Evolutionary conservation across 1,140 invertebrate genomes (phyloP), one percentile per base, ranked within the genome.

Genomic region (Nebria ingens): DNA sequence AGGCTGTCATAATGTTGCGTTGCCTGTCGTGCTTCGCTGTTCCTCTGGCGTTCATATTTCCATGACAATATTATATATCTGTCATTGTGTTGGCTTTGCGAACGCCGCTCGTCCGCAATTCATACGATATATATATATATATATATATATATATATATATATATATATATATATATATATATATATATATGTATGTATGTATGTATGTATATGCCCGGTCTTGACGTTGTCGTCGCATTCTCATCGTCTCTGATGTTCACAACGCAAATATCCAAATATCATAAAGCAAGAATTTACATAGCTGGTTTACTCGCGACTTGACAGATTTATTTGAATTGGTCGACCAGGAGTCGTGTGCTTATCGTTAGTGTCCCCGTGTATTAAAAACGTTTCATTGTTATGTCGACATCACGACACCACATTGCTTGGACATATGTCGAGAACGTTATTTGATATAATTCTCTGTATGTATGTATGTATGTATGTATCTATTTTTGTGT

Each of bases 21-120:
- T 29, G n/a, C 25, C 4, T 4, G 25, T 29, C 13, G 25, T 53
- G 49, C 51, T 57, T 57, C 51, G 23, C 15, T 23, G 12, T 21
- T 38, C 50, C 25, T 11, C 19, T 40, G 40, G 56, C 53, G 53
- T 57, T 57, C 38, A 57, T 57, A 57, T 57, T 57, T 57, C 56
- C 51, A 53, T 57, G 53, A 57, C 53, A 54, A 57, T 57, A 57
- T 57, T 54, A 57, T 57, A 52, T 57, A 57, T 53, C 56, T 57
- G 56, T 57, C 56, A 57, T 57, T 52, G 56, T 52, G 52, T 29
- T 21, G 19, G 50, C 51, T 19, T 12, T 19, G 49, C 12, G 13
- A 6, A 29, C 4, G 13, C 25, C n/a, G n/a, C n/a, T n/a, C n/a
- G n/a, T n/a, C n/a, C n/a, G n/a, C n/a, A n/a, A n/a, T n/a, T n/a